phyloP scores from a whole-genome alignment of 2,888 invertebrate genomes.

The Synanthedon formicaeformis region DNA sequence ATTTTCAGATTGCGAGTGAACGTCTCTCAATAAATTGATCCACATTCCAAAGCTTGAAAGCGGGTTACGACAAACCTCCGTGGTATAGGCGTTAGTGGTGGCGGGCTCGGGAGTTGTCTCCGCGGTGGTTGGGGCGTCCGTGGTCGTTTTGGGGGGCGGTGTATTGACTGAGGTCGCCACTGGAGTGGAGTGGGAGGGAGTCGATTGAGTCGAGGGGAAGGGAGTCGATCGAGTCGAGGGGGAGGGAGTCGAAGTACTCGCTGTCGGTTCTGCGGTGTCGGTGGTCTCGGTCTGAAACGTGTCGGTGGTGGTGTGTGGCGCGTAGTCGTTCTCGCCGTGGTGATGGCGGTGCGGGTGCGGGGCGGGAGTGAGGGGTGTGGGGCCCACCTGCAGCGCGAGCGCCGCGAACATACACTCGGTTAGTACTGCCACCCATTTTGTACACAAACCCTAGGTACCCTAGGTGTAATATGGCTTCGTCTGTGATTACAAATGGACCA shows the following conservation, averaged over 20 bases:
- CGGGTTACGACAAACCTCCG: conserved; percentile 65
- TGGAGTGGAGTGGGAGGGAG: conserved; percentile 7
- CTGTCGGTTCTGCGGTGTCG: conserved; percentile 27
- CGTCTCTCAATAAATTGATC: too few species aligned
- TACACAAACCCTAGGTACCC: conserved; percentile 10
- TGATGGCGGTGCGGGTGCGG: conserved; percentile 60
- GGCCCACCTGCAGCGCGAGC: conserved; percentile 48
- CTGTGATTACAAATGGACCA: conserved; percentile 29
- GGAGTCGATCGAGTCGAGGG: conserved; percentile 4
- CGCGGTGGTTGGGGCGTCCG: conserved; percentile 25
- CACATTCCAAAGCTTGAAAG: conserved; percentile 28
- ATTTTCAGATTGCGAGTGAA: too few species aligned
- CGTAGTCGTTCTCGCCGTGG: conserved; percentile 39
- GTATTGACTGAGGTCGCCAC: conserved; percentile 6
- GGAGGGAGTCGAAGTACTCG: conserved; percentile 12
- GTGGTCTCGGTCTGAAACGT: conserved; percentile 57
- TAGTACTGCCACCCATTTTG: conserved; percentile 50
- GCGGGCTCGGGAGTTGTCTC: conserved; percentile 42
- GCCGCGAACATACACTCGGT: conserved; percentile 53
- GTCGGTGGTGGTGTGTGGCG: conserved; percentile 57
- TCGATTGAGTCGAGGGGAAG: conserved; percentile 6
- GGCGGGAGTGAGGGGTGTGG: conserved; percentile 20
- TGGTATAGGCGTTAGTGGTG: conserved; percentile 57
- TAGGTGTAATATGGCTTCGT: conserved; percentile 19
- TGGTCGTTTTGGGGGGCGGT: conserved; percentile 17